These are phyloP conservation scores for Philereme vetulata DNA, from an alignment of 2,888 invertebrate species.

Conservation along the genomic window DNA sequence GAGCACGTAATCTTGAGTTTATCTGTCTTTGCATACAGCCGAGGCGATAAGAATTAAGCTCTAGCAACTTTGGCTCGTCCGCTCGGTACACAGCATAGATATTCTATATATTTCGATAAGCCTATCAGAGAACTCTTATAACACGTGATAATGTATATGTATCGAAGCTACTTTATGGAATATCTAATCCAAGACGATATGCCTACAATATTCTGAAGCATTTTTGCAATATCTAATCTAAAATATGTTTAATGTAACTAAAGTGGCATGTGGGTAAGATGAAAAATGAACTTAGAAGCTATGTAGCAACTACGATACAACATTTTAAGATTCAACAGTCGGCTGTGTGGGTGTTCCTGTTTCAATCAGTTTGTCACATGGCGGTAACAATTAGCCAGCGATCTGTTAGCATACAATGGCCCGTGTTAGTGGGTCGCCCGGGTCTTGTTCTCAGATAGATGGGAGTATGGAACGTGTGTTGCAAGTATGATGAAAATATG, in stretches of 20 bases:
- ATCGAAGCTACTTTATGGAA: neutral
- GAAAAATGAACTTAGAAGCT: neutral
- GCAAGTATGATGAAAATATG: conserved; percentile 34
- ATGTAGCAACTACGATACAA: neutral
- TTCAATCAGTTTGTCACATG: conserved; percentile 40
- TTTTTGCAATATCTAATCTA: neutral
- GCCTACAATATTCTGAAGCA: neutral
- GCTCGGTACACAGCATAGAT: conserved; percentile 12
- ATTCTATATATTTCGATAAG: conserved; percentile 24
- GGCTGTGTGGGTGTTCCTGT: conserved; percentile 43
- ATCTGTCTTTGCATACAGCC: conserved; percentile 33
- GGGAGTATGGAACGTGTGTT: conserved; percentile 29
- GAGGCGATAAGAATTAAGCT: conserved; percentile 37
- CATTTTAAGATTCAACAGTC: conserved; percentile 26
- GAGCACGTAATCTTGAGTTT: conserved; percentile 31
- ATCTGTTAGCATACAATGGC: conserved; percentile 69
- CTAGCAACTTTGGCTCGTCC: conserved; percentile 22
- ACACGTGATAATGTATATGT: conserved; percentile 8
- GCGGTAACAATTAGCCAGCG: conserved; percentile 56
- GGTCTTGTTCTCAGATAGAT: conserved; percentile 38
- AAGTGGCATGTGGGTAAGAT: neutral
- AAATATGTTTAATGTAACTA: neutral
- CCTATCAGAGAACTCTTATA: conserved; percentile 13
- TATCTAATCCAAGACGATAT: neutral
- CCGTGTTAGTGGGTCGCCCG: conserved; percentile 55